phyloP scores from a whole-genome alignment of 37 sponge, comb jelly and placozoan genomes.

The Cladorhizidae sp. region DNA sequence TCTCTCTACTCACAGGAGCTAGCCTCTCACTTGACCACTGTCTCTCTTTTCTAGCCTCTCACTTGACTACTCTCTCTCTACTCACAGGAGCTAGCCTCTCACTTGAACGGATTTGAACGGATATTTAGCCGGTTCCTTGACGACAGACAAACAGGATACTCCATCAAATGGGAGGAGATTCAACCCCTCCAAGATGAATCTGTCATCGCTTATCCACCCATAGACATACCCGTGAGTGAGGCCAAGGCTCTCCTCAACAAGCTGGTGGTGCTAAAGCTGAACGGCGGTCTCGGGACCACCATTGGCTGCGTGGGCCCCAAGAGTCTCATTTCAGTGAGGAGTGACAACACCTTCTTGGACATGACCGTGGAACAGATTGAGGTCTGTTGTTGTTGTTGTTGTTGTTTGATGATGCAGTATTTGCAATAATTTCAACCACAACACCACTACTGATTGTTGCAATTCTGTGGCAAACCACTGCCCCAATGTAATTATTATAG shows the following conservation, averaged over 20 bases:
- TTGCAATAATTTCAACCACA: too few species aligned
- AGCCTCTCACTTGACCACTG: too few species aligned
- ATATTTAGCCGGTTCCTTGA: slow-evolving; percentile 65
- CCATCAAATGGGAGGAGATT: slow-evolving; percentile 68
- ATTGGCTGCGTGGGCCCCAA: slow-evolving; percentile 97
- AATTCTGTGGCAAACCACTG: too few species aligned
- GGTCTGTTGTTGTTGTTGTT: slow-evolving; percentile 49
- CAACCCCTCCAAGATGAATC: slow-evolving; percentile 43
- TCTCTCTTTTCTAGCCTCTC: not conserved
- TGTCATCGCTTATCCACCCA: slow-evolving; percentile 26
- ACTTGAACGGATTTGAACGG: slow-evolving; percentile 56
- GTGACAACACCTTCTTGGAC: slow-evolving; percentile 91
- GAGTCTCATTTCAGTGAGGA: slow-evolving; percentile 91
- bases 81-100: slow-evolving; percentile 14
- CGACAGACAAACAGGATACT: slow-evolving; percentile 43
- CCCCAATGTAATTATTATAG: too few species aligned
- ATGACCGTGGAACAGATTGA: slow-evolving; percentile 92
- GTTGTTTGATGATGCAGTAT: too few species aligned
- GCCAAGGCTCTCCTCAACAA: slow-evolving; percentile 77
- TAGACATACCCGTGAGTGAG: not conserved
- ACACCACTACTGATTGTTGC: too few species aligned
- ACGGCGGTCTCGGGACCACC: slow-evolving; percentile 95
- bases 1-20: too few species aligned
- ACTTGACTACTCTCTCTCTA: not conserved
- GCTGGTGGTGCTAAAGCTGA: slow-evolving; percentile 95